These are phyloP conservation scores for Drosophila hydei DNA, from an alignment of 1,140 invertebrate genomes.

Conservation along the genomic window DNA sequence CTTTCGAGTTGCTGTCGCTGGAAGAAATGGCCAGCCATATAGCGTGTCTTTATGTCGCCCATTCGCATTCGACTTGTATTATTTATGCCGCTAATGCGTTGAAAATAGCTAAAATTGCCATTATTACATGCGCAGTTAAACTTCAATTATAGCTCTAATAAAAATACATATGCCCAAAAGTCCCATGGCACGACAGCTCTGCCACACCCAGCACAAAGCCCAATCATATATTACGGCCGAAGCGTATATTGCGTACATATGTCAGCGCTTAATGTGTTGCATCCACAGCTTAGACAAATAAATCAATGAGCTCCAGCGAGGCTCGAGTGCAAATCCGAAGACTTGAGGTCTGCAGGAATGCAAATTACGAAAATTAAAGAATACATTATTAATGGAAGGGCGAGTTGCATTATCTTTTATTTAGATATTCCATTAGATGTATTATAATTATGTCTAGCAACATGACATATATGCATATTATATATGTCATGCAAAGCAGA, in stretches of 20 bases:
- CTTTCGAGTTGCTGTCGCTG: slow-evolving; percentile 51
- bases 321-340: not conserved
- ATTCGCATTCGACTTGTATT: slow-evolving; percentile 55
- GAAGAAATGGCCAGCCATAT: slow-evolving; percentile 65
- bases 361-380: no score
- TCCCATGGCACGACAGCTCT: slow-evolving; percentile 17
- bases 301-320: not conserved
- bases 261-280: slow-evolving; percentile 15
- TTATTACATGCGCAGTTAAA: slow-evolving; percentile 83
- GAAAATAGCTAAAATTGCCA: slow-evolving; percentile 82
- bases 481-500: no score
- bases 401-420: no score
- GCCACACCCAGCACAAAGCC: not conserved
- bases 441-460: no score
- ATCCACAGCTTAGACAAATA: not conserved
- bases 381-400: no score
- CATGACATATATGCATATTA: no score
- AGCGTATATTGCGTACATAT: slow-evolving; percentile 3
- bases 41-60: slow-evolving; percentile 67
- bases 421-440: no score
- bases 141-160: slow-evolving; percentile 78
- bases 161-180: slow-evolving; percentile 64
- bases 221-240: slow-evolving; percentile 2
- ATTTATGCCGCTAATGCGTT: slow-evolving; percentile 81
- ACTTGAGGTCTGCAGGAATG: no score